A percentile compares a stretch with the other conserved stretches of the same genome.
These are phyloP conservation scores for Drosophila prosaltans DNA, from an alignment of 1,140 invertebrate genomes.

Conservation along the genomic window DNA sequence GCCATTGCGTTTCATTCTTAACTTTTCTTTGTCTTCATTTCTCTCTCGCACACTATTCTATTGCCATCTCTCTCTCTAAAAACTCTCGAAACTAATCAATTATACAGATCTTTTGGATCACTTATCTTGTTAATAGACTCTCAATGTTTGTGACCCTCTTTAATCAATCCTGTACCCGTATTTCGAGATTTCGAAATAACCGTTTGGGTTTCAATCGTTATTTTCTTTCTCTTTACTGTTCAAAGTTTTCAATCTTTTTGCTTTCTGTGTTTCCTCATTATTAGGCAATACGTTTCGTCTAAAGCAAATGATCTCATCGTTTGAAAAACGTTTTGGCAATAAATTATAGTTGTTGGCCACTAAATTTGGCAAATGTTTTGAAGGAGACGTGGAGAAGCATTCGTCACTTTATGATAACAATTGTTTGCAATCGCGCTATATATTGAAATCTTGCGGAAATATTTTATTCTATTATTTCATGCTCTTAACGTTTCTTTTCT, in stretches of 20 bases:
- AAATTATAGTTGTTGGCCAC: constrained; percentile 5
- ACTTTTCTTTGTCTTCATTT: background rate
- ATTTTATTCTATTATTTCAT: no score
- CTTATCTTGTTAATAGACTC: no score
- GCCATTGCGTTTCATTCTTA: constrained; percentile 3
- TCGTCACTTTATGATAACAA: background rate
- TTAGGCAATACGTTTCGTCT: constrained; percentile 3
- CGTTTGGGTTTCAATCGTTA: no score
- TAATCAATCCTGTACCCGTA: background rate
- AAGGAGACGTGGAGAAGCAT: no score
- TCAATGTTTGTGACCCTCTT: background rate
- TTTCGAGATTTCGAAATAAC: background rate
- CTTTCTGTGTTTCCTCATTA: constrained; percentile 3
- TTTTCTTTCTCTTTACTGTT: no score
- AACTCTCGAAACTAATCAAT: background rate
- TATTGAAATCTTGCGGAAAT: background rate
- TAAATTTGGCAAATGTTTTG: constrained; percentile 7
- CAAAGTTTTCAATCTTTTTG: background rate
- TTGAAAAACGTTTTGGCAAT: background rate
- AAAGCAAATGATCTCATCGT: background rate
- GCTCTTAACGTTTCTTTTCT: no score
- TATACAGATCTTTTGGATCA: no score
- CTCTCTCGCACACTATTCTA: background rate
- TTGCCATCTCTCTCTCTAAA: background rate
- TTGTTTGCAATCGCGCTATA: background rate